Percentiles rank a stretch among this genome's conserved stretches.
Evolutionary conservation across 2,888 invertebrate species (phyloP).

Genomic region (Patella pellucida): DNA sequence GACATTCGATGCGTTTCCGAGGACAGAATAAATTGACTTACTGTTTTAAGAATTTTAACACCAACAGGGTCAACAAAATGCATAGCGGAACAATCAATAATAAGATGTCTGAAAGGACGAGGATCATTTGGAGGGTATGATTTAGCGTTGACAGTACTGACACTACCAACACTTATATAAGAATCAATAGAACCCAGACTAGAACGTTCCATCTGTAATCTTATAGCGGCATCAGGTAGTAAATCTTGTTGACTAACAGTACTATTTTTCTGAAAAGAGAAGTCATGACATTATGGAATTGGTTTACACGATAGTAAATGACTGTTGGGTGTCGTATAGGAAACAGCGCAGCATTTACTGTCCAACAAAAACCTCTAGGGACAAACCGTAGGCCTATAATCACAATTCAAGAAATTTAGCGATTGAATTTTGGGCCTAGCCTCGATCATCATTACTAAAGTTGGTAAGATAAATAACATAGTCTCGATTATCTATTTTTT

Average conservation of each 20-base stretch:
- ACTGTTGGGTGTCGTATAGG: no score
- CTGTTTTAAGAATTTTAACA: constrained; percentile 62
- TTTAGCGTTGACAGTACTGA: not conserved
- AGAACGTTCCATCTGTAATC: not conserved
- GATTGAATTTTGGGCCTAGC: no score
- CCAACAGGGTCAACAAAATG: constrained; percentile 66
- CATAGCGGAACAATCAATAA: constrained; percentile 69
- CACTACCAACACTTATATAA: constrained; percentile 1
- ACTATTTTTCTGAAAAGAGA: not conserved
- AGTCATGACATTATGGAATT: not conserved
- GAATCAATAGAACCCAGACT: not conserved
- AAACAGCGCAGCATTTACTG: no score
- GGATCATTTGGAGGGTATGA: constrained; percentile 26
- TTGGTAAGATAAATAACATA: no score
- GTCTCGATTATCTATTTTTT: no score
- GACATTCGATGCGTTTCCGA: not conserved
- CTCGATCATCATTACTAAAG: no score
- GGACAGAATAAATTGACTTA: constrained; percentile 29
- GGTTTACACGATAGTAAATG: no score
- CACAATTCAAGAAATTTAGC: no score
- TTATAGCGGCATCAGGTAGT: not conserved
- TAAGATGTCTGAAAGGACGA: constrained; percentile 55
- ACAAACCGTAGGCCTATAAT: no score
- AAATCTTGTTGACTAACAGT: constrained; percentile 2
- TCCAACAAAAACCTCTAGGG: no score